Percentiles rank a stretch among this genome's conserved stretches.
These are phyloP conservation scores for Deilephila elpenor DNA, from an alignment of 2,888 invertebrate genomes.

Conservation along the genomic window DNA sequence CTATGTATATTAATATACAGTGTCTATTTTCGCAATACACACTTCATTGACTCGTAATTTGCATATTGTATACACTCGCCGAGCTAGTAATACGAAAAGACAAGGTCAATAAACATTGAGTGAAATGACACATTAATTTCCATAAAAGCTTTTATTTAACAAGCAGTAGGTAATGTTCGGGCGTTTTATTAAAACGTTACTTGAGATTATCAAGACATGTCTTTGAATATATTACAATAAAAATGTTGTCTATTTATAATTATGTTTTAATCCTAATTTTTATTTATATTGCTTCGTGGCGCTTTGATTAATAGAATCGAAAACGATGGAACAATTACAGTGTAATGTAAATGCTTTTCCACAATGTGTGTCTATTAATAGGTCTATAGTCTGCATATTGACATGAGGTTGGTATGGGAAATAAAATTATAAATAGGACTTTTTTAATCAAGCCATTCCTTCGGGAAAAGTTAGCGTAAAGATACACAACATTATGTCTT, in stretches of 20 bases:
- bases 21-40: not conserved
- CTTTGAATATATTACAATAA: constrained; percentile 14
- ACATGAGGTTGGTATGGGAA: too few species aligned
- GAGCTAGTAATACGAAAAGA: constrained; percentile 21
- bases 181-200: constrained; percentile 10
- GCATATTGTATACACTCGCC: constrained; percentile 14
- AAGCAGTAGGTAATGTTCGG: constrained; percentile 1
- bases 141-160: constrained; percentile 29
- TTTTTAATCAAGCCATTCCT: too few species aligned
- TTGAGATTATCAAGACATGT: constrained; percentile 14
- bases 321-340: too few species aligned
- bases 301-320: too few species aligned
- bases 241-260: not conserved
- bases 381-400: too few species aligned
- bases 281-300: not conserved
- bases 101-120: constrained; percentile 28
- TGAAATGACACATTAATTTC: constrained; percentile 28
- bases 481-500: too few species aligned
- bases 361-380: too few species aligned
- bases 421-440: too few species aligned
- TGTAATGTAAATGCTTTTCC: too few species aligned
- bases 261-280: not conserved
- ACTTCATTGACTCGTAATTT: constrained; percentile 5
- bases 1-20: not conserved
- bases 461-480: too few species aligned